Percentiles rank a stretch among this genome's conserved stretches.
Conservation (phyloP, 1,140 invertebrate species). For the Solen grandis region DNA sequence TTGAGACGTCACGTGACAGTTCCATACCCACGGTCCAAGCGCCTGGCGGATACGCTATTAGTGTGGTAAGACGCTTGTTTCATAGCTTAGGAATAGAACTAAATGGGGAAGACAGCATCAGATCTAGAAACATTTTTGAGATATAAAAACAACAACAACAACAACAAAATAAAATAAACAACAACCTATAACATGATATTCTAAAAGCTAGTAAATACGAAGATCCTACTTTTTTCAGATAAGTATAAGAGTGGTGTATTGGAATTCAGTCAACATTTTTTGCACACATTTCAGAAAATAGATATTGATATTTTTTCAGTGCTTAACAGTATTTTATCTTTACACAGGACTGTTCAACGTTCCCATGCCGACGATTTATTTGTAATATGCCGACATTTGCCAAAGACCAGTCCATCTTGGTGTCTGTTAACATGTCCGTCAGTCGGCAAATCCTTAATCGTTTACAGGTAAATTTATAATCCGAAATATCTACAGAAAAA, state of each 20-base stretch:
- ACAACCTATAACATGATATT: too few relatives aligned
- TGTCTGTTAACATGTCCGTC: conserved; percentile 43
- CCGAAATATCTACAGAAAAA: too few relatives aligned
- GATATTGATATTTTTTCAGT: background rate
- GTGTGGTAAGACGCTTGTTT: conserved; percentile 39
- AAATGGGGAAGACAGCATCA: too few relatives aligned
- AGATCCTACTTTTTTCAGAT: too few relatives aligned
- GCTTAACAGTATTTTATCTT: background rate
- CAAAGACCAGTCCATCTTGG: conserved; percentile 41
- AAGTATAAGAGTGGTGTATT: too few relatives aligned
- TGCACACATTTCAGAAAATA: background rate
- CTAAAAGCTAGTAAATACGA: too few relatives aligned
- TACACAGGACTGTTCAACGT: conserved; percentile 49
- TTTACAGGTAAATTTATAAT: conserved; percentile 13
- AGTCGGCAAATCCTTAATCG: conserved; percentile 37
- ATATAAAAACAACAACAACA: too few relatives aligned
- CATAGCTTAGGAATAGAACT: too few relatives aligned
- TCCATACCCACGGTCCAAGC: conserved; percentile 27
- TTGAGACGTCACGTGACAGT: background rate
- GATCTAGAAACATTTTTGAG: too few relatives aligned
- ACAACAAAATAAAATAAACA: too few relatives aligned
- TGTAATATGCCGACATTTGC: conserved; percentile 30
- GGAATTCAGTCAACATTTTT: too few relatives aligned
- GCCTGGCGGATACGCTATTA: conserved; percentile 47
- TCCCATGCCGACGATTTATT: conserved; percentile 37